Conservation (phyloP, 2,113 vertebrate genomes). For the Ivindomyrus marchei region DNA sequence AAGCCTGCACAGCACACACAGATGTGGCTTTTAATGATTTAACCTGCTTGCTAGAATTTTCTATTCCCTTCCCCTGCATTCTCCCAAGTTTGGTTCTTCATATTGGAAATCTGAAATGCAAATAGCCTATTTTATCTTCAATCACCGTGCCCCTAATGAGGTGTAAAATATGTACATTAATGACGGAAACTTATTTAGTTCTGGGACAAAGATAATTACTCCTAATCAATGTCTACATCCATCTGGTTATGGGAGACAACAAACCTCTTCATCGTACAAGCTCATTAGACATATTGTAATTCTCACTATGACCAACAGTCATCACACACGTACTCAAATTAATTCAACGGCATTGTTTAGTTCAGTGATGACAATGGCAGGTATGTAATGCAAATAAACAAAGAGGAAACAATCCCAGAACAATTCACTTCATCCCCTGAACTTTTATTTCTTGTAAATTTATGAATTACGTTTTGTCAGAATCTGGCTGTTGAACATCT, state of each 20-base stretch:
- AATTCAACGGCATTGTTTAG: constrained; percentile 43
- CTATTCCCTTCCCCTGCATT: constrained; percentile 24
- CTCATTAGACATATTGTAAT: constrained; percentile 79
- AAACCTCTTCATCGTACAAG: constrained; percentile 78
- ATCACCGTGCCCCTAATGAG: constrained; percentile 67
- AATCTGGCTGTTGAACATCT: background rate
- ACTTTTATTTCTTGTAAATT: background rate
- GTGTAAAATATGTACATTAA: constrained; percentile 78
- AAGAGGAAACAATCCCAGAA: background rate
- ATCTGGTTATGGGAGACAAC: constrained; percentile 85
- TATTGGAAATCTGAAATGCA: constrained; percentile 69
- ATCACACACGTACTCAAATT: constrained; percentile 55
- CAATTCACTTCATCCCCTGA: background rate
- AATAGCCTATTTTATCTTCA: constrained; percentile 55
- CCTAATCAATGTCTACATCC: constrained; percentile 86
- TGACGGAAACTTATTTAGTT: constrained; percentile 84
- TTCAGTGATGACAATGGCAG: constrained; percentile 15
- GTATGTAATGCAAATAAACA: background rate
- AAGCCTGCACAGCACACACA: constrained; percentile 58
- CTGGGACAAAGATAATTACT: constrained; percentile 82
- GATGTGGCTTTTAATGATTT: constrained; percentile 61
- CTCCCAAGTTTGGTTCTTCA: constrained; percentile 32
- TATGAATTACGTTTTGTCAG: background rate
- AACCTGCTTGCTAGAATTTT: constrained; percentile 44
- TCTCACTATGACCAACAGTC: constrained; percentile 58